Percentiles rank a stretch among this genome's conserved stretches.
Conservation (phyloP, 1,140 invertebrate genomes). For the Drosophila funebris region DNA sequence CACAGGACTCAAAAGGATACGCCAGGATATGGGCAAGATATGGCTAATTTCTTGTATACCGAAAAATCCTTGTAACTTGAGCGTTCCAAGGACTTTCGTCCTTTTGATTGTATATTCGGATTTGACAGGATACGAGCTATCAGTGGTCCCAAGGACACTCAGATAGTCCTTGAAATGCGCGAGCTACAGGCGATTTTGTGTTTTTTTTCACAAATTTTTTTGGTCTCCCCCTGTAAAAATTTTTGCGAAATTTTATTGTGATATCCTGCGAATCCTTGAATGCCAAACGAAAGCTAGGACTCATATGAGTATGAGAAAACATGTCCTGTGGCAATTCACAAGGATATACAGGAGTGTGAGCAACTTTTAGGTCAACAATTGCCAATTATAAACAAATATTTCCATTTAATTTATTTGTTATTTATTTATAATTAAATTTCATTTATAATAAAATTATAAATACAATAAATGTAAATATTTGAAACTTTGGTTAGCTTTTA, state of each 20-base stretch:
- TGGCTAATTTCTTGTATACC: no score
- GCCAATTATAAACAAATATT: no score
- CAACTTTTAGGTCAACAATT: no score
- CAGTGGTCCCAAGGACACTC: neutral
- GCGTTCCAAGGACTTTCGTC: no score
- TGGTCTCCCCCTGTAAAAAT: neutral
- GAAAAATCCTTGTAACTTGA: no score
- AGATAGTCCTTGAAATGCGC: neutral
- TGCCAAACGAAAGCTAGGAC: neutral
- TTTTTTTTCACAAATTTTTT: neutral
- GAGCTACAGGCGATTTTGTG: neutral
- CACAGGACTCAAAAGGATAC: no score
- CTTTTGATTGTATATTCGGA: neutral
- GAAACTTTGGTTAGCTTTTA: no score
- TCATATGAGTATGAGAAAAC: neutral
- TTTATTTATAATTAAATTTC: no score
- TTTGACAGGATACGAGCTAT: neutral
- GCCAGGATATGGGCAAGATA: no score
- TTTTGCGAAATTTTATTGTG: neutral
- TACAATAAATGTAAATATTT: no score
- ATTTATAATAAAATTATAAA: no score
- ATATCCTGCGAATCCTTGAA: neutral
- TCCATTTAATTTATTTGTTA: no score
- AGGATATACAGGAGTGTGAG: neutral
- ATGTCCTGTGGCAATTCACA: neutral